phyloP scores from a whole-genome alignment of 2,113 vertebrate species.

The Bubo scandiacus region DNA sequence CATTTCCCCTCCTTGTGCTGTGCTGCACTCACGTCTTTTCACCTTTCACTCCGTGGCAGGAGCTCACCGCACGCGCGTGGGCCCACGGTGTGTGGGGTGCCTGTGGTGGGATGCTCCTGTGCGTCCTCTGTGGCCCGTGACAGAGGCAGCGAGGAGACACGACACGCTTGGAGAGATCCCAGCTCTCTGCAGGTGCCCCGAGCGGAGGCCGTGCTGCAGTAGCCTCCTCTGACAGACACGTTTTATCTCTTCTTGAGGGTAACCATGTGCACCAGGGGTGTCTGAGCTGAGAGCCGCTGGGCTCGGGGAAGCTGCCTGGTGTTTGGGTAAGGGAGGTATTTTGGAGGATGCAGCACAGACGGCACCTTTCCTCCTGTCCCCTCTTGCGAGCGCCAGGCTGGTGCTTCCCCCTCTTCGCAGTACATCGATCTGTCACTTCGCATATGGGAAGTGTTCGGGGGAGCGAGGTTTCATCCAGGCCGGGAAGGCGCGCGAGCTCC shows the following conservation, averaged over 20 bases:
- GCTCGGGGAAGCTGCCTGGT: fast-evolving
- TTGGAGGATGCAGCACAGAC: not conserved
- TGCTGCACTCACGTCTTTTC: not conserved
- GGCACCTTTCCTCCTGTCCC: not conserved
- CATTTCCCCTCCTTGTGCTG: fast-evolving
- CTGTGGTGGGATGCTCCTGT: not conserved
- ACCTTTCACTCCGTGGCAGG: not conserved
- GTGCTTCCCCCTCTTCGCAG: not conserved
- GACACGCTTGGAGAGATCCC: not conserved
- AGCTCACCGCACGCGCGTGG: fast-evolving
- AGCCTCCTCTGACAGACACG: fast-evolving
- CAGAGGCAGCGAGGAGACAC: not conserved
- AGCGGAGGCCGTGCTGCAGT: not conserved
- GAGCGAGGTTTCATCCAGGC: fast-evolving
- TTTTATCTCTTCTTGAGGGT: not conserved
- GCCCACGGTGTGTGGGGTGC: not conserved
- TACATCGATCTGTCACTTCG: fast-evolving
- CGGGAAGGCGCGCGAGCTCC: not conserved
- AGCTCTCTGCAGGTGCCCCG: not conserved
- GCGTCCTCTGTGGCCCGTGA: not conserved
- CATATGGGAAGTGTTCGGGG: not conserved
- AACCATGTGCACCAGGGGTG: fast-evolving
- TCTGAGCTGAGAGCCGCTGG: not conserved
- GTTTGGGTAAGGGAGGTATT: not conserved
- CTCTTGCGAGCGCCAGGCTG: not conserved